Percentiles rank a stretch among this genome's conserved stretches.
These are phyloP conservation scores for Sphaerolaimus hirsutus DNA, from an alignment of 2,888 invertebrate species.

Conservation along the genomic window DNA sequence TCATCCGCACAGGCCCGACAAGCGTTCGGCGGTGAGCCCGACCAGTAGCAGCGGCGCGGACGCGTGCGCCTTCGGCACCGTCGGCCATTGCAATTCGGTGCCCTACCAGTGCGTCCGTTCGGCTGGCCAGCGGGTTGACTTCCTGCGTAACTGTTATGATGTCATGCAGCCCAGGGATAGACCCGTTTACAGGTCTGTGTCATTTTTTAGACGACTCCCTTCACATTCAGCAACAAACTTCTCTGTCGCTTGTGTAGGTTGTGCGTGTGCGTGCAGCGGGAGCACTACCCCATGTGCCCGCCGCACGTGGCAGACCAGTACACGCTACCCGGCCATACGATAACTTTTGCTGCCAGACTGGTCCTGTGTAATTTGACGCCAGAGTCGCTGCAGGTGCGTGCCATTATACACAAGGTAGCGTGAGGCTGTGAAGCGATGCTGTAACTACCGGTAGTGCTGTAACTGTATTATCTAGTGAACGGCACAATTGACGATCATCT, in stretches of 20 bases:
- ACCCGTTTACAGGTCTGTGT: neutral
- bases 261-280: constrained; percentile 48
- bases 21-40: no score
- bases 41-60: constrained; percentile 7
- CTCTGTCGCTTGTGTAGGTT: constrained; percentile 35
- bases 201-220: no score
- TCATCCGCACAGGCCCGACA: no score
- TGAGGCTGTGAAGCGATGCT: no score
- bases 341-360: no score
- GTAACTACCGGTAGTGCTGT: no score
- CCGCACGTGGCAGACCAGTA: no score
- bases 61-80: neutral
- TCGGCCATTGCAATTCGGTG: neutral
- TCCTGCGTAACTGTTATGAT: neutral
- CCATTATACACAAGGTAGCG: no score
- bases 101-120: neutral
- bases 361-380: no score
- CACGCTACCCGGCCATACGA: constrained; percentile 72
- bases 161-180: neutral
- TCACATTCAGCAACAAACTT: constrained; percentile 8
- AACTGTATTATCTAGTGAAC: no score
- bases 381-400: no score
- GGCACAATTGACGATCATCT: no score
- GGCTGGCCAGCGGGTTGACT: neutral
- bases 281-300: constrained; percentile 49